These are phyloP conservation scores for Mechanitis messenoides DNA, from an alignment of 2,888 invertebrate genomes.

Conservation along the genomic window DNA sequence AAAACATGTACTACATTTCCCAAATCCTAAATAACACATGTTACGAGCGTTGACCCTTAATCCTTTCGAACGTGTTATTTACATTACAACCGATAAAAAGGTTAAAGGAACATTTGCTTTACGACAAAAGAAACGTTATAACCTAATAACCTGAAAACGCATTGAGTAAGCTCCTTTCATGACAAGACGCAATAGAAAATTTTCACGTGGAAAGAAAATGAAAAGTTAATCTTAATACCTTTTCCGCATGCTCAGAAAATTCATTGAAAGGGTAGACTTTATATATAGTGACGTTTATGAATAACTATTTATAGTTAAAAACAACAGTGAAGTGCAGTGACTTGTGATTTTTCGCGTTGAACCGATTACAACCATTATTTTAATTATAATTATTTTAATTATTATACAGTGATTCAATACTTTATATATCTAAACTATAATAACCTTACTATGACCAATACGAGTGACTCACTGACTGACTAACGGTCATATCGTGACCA, in stretches of 20 bases:
- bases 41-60: constrained; percentile 7
- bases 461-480: too few species aligned
- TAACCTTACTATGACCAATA: too few species aligned
- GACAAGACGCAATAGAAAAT: constrained; percentile 62
- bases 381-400: too few species aligned
- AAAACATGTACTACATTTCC: constrained; percentile 2
- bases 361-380: neutral
- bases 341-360: neutral
- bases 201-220: constrained; percentile 67
- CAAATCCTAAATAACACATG: constrained; percentile 2
- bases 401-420: too few species aligned
- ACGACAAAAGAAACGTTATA: constrained; percentile 39
- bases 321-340: neutral
- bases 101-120: constrained; percentile 23
- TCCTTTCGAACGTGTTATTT: constrained; percentile 22
- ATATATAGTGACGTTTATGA: constrained; percentile 36
- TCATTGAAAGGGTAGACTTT: constrained; percentile 40
- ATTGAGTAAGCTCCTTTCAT: constrained; percentile 59
- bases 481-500: too few species aligned
- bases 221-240: constrained; percentile 71
- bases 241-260: constrained; percentile 59
- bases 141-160: constrained; percentile 66
- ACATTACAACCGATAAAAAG: constrained; percentile 25
- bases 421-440: too few species aligned
- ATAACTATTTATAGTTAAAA: constrained; percentile 11